Evolutionary conservation across 2,888 invertebrate genomes (phyloP).

Genomic region (Gandaritis pyraliata): DNA sequence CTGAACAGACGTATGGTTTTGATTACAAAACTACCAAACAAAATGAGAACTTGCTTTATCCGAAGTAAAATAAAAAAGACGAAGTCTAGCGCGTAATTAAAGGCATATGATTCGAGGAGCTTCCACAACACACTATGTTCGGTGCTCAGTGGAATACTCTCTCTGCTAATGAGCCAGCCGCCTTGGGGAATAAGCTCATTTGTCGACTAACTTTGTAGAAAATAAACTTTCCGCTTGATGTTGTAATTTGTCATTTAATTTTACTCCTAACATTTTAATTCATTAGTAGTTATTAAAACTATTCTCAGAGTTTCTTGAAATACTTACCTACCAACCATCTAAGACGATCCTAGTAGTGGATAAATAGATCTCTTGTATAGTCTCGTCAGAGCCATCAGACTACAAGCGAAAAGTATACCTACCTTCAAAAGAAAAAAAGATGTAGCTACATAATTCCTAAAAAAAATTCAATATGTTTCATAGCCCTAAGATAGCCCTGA

Average conservation of each 20-base stretch:
- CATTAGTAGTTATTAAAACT: constrained; percentile 23
- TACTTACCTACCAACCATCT: too few species aligned
- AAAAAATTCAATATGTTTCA: constrained; percentile 41
- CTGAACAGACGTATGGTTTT: too few species aligned
- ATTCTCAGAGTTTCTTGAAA: constrained; percentile 3
- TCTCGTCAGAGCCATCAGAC: too few species aligned
- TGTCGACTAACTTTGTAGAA: constrained; percentile 53
- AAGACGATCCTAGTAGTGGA: too few species aligned
- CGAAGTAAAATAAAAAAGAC: not conserved
- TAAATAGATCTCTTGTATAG: too few species aligned
- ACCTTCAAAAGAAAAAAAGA: constrained; percentile 12
- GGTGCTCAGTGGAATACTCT: constrained; percentile 53
- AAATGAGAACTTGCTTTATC: too few species aligned
- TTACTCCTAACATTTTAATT: constrained; percentile 56
- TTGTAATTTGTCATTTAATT: constrained; percentile 65
- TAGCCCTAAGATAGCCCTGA: constrained; percentile 52
- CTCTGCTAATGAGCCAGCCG: constrained; percentile 67
- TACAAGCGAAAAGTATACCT: too few species aligned
- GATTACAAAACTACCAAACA: too few species aligned
- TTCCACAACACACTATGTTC: constrained; percentile 51
- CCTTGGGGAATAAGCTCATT: constrained; percentile 75
- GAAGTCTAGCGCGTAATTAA: constrained; percentile 4
- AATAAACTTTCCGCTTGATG: constrained; percentile 33
- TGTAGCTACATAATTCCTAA: constrained; percentile 39
- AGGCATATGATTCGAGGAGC: constrained; percentile 32